These are phyloP conservation scores for Kuschelorhynchus macadamiae DNA, from an alignment of 2,888 invertebrate genomes.

Conservation along the genomic window DNA sequence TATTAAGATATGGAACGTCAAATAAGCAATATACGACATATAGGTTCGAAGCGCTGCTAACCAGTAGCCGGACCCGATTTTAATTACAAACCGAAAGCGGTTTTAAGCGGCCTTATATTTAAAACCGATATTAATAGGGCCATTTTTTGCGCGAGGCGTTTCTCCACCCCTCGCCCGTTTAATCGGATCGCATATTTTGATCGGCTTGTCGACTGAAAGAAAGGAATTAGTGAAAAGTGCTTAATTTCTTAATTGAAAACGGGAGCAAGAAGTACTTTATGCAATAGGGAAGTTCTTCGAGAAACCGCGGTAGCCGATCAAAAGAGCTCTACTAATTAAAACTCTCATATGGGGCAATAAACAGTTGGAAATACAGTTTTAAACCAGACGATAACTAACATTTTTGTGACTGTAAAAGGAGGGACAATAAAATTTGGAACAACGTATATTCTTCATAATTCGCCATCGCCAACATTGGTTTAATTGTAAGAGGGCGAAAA, in stretches of 20 bases:
- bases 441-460: too few species aligned
- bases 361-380: too few species aligned
- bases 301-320: neutral
- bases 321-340: too few species aligned
- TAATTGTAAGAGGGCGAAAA: too few species aligned
- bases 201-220: constrained; percentile 27
- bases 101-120: neutral
- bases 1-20: too few species aligned
- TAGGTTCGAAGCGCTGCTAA: neutral
- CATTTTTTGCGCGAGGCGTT: constrained; percentile 6
- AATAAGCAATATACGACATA: too few species aligned
- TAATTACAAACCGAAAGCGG: constrained; percentile 17
- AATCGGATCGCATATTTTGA: constrained; percentile 24
- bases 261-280: constrained; percentile 6
- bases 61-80: constrained; percentile 14
- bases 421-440: too few species aligned
- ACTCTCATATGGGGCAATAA: too few species aligned
- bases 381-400: too few species aligned
- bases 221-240: constrained; percentile 24
- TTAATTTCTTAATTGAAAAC: constrained; percentile 45
- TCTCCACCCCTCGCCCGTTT: constrained; percentile 22
- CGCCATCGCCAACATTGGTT: too few species aligned
- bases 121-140: constrained; percentile 16
- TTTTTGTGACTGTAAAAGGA: too few species aligned
- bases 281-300: neutral